These are phyloP conservation scores for Calyptomena viridis DNA, from an alignment of 2,113 vertebrate genomes.

Conservation along the genomic window DNA sequence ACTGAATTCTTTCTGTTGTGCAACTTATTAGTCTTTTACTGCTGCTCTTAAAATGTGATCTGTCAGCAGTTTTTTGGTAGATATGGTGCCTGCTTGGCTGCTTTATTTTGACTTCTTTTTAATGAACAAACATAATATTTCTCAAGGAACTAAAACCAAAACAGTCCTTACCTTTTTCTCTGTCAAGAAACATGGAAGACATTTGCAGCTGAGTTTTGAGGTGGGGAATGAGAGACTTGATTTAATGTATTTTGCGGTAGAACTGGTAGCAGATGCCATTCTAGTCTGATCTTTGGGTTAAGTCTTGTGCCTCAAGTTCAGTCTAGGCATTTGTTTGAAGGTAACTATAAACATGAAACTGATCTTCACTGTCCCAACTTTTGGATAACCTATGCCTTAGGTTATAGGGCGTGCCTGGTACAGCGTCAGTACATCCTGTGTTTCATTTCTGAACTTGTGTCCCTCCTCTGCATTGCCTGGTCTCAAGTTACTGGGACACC, in stretches of 20 bases:
- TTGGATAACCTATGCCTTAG: not conserved
- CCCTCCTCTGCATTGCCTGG: not conserved
- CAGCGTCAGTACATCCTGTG: not conserved
- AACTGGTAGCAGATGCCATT: not conserved
- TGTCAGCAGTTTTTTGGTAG: not conserved
- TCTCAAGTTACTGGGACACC: conserved; percentile 47
- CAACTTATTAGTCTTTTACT: not conserved
- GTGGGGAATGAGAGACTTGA: not conserved
- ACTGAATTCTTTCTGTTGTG: not conserved
- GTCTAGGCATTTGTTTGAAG: not conserved
- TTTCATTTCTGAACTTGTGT: conserved; percentile 14
- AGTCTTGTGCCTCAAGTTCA: not conserved
- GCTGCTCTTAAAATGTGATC: not conserved
- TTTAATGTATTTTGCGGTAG: not conserved
- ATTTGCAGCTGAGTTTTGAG: not conserved
- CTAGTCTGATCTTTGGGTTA: not conserved
- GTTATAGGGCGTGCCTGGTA: not conserved
- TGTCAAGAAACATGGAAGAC: not conserved
- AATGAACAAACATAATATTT: not conserved
- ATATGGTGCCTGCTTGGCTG: not conserved
- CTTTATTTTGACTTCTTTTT: not conserved
- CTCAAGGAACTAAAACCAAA: not conserved
- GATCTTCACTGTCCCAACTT: not conserved
- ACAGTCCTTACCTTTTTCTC: not conserved
- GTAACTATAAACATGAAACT: not conserved